Conservation (phyloP, 2,797 vertebrate species). For the Falco naumanni region DNA sequence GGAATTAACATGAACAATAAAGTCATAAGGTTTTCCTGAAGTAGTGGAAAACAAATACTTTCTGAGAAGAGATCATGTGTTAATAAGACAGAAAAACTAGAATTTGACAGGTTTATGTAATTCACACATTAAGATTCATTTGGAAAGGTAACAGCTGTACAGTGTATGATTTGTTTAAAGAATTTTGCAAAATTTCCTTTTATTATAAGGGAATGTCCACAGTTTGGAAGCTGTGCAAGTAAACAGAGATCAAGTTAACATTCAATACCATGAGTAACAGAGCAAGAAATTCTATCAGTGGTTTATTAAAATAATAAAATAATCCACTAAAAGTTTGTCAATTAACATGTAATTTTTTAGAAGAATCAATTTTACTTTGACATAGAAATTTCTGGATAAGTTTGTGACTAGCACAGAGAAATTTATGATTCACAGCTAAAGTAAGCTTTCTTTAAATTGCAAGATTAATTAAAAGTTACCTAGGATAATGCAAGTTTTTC, state of each 20-base stretch:
- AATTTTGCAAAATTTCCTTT: neutral
- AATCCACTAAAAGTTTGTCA: neutral
- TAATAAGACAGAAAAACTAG: neutral
- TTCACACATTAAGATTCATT: neutral
- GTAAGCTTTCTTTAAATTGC: neutral
- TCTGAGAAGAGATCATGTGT: neutral
- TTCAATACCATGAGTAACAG: neutral
- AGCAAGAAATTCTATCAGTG: neutral
- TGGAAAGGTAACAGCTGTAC: neutral
- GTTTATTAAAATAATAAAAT: neutral
- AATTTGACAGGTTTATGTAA: neutral
- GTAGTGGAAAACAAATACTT: neutral
- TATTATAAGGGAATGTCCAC: neutral
- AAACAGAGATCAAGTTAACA: neutral
- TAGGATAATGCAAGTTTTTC: neutral
- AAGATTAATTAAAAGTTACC: neutral
- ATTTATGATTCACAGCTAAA: neutral
- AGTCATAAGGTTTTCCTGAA: neutral
- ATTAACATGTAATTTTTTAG: neutral
- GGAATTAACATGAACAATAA: neutral
- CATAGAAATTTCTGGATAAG: neutral
- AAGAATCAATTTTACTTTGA: neutral
- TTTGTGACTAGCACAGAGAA: neutral
- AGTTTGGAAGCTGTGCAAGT: neutral
- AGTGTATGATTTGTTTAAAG: neutral